Evolutionary conservation across 2,113 vertebrate species (phyloP), one percentile per base, ranked within the genome.

Genomic region (Channa argus): DNA sequence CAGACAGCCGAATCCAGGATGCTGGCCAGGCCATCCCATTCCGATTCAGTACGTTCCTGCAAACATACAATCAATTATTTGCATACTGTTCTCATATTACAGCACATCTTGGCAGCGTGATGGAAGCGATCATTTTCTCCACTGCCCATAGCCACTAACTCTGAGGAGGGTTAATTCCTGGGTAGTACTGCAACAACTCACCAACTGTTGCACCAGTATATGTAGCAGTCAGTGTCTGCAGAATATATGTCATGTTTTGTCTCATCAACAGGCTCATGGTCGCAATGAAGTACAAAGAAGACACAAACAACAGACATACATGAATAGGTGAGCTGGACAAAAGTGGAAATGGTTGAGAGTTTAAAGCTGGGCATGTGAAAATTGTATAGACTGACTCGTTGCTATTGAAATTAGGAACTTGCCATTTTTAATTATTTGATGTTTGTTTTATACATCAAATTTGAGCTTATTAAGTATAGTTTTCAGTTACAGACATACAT

Each of bases 251-350:
- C 45, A 64, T 44, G 4, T 79, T 61, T 61, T 10, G n/a, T 79
- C 37, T 77, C 5, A n/a, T 56, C 52, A 67, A 39, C 76, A 87
- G 86, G 66, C 39, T 59, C 71, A 69, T 3, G 37, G 67, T 55
- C 55, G 63, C 8, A 53, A 4, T 62, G 77, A 75, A 50, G 47
- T 47, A 3, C 5, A 1, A 0, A 59, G 59, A 60, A 46, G 45
- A 12, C 37, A 74, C 56, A 78, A 58, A 71, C 61, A 69, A 15
- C 58, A 75, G 4, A 46, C 51, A 39, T 76, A 69, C 24, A 11
- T 2, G 2, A 79, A 65, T 8, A 80, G 88, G 88, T 90, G 61
- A 81, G 71, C 50, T 8, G 4, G 2, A n/a, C 8, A 15, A 43
- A 9, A 64, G n/a, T 5, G 33, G 46, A n/a, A 13, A 44, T 24